These are phyloP conservation scores for Calephelis virginiensis DNA, from an alignment of 1,140 invertebrate genomes.

Conservation along the genomic window DNA sequence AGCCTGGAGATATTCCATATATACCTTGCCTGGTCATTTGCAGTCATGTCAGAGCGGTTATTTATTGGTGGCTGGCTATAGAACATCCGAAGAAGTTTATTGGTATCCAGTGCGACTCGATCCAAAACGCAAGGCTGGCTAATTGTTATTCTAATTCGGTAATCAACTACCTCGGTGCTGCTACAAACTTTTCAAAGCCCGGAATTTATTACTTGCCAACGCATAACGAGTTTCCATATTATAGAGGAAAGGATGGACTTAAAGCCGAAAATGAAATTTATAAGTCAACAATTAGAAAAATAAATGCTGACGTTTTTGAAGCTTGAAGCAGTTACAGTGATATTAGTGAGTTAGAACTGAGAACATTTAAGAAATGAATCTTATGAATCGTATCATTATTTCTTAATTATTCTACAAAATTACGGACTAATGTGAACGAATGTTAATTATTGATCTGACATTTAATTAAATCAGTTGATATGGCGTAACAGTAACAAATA, in stretches of 20 bases:
- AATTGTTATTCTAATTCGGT: slow-evolving; percentile 53
- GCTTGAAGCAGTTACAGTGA: slow-evolving; percentile 23
- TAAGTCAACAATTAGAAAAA: slow-evolving; percentile 37
- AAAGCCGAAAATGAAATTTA: slow-evolving; percentile 59
- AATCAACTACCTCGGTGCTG: slow-evolving; percentile 50
- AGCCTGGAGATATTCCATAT: slow-evolving; percentile 77
- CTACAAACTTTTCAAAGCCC: slow-evolving; percentile 49
- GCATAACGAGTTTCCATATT: slow-evolving; percentile 64
- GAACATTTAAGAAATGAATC: too few relatives aligned
- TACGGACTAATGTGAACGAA: too few relatives aligned
- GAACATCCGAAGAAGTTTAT: slow-evolving; percentile 66
- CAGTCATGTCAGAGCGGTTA: slow-evolving; percentile 50
- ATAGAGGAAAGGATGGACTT: slow-evolving; percentile 53
- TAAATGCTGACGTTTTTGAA: slow-evolving; percentile 51
- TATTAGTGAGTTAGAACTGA: too few relatives aligned
- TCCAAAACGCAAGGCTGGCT: slow-evolving; percentile 58
- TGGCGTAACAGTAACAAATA: too few relatives aligned
- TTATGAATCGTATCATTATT: too few relatives aligned
- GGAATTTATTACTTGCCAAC: slow-evolving; percentile 64
- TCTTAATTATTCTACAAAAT: too few relatives aligned
- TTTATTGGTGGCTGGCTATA: slow-evolving; percentile 65
- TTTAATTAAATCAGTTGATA: too few relatives aligned
- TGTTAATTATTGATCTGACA: too few relatives aligned
- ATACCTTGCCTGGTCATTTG: slow-evolving; percentile 62
- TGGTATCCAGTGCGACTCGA: slow-evolving; percentile 48